These are phyloP conservation scores for Acleris holmiana DNA, from an alignment of 2,888 invertebrate genomes.

Conservation along the genomic window DNA sequence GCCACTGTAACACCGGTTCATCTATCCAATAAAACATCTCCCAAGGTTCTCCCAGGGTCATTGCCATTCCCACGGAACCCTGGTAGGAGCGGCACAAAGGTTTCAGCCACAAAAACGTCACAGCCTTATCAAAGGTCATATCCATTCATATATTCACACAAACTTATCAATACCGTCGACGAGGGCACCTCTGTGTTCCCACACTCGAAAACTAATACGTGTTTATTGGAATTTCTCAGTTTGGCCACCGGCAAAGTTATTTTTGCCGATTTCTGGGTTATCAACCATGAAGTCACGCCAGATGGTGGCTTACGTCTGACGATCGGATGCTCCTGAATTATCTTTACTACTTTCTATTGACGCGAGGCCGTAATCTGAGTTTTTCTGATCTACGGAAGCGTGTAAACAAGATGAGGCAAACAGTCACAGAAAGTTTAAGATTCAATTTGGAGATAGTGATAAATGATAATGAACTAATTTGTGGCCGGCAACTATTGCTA, in stretches of 20 bases:
- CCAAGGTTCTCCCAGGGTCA: neutral
- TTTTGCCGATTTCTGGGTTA: slow-evolving; percentile 23
- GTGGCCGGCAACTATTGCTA: too few relatives aligned
- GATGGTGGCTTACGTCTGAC: slow-evolving; percentile 24
- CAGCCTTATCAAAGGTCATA: slow-evolving; percentile 24
- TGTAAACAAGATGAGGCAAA: too few relatives aligned
- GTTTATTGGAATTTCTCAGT: slow-evolving; percentile 17
- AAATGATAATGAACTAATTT: too few relatives aligned
- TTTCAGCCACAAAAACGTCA: slow-evolving; percentile 18
- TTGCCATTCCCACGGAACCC: slow-evolving; percentile 9
- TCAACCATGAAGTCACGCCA: slow-evolving; percentile 25
- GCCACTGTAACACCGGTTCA: too few relatives aligned
- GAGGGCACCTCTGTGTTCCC: neutral
- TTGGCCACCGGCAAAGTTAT: slow-evolving; percentile 12
- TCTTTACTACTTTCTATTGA: slow-evolving; percentile 34
- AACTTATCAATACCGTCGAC: slow-evolving; percentile 19
- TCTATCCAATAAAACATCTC: too few relatives aligned
- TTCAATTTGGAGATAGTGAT: too few relatives aligned
- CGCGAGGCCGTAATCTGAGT: slow-evolving; percentile 4
- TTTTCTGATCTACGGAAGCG: neutral
- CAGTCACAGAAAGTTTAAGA: too few relatives aligned
- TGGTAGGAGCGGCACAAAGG: slow-evolving; percentile 24
- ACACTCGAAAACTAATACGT: neutral
- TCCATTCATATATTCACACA: slow-evolving; percentile 26
- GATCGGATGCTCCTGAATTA: slow-evolving; percentile 16